phyloP scores from a whole-genome alignment of 2,797 vertebrate species.

The Apodemus agrarius region DNA sequence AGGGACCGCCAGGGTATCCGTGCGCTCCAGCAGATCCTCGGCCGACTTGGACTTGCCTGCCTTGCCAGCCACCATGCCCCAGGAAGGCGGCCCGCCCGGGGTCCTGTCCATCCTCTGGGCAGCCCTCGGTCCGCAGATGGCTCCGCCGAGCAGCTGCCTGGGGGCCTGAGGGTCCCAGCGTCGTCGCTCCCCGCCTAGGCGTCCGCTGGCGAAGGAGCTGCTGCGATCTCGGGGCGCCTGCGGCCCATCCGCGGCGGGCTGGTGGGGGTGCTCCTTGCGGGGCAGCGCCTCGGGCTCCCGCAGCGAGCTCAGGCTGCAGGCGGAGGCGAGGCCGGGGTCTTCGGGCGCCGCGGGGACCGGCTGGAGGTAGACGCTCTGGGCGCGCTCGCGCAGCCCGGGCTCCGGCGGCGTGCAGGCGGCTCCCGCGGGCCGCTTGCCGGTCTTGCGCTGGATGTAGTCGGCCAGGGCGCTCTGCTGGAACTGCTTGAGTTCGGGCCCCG shows the following conservation, averaged over 20 bases:
- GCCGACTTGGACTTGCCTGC: conserved; percentile 92
- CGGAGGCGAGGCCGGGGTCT: conserved; percentile 88
- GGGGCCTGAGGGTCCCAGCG: conserved; percentile 79
- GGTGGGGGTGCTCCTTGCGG: conserved; percentile 81
- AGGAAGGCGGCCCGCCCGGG: conserved; percentile 76
- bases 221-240: conserved; percentile 66
- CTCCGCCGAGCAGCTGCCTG: conserved; percentile 61
- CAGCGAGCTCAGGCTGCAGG: conserved; percentile 93
- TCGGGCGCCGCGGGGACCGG: conserved; percentile 80
- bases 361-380: conserved; percentile 88
- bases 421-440: conserved; percentile 82
- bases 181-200: conserved; percentile 71
- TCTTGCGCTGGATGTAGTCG: conserved; percentile 95
- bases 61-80: conserved; percentile 62
- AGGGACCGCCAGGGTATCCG: conserved; percentile 81
- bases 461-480: conserved; percentile 94
- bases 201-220: conserved; percentile 63
- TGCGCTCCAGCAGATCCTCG: conserved; percentile 92
- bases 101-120: conserved; percentile 74
- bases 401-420: conserved; percentile 13
- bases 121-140: not conserved
- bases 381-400: conserved; percentile 82
- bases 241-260: conserved; percentile 82
- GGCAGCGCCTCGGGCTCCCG: conserved; percentile 88
- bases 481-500: conserved; percentile 92